A percentile compares a stretch with the other conserved stretches of the same genome.
Conservation (phyloP, 1,140 invertebrate genomes). For the Aphelenchoides fujianensis region DNA sequence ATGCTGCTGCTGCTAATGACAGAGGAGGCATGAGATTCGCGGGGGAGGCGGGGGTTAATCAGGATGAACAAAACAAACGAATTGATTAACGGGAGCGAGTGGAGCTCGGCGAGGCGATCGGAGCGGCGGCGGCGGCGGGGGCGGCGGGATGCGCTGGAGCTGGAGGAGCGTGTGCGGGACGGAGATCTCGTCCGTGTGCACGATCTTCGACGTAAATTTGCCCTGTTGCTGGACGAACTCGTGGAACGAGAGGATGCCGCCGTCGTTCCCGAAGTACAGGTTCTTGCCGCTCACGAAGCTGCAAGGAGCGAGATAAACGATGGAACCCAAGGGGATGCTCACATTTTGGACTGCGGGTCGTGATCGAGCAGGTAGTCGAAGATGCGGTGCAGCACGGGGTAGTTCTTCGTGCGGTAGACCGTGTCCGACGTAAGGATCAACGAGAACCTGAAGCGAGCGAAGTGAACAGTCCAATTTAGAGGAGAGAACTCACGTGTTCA, state of each 20-base stretch:
- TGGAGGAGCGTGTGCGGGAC: constrained; percentile 7
- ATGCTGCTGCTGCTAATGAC: too few species aligned
- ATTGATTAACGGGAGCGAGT: too few species aligned
- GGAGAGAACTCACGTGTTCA: constrained; percentile 3
- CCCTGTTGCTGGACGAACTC: background rate
- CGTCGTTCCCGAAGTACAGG: constrained; percentile 18
- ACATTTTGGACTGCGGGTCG: background rate
- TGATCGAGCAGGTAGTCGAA: constrained; percentile 13
- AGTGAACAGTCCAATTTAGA: too few species aligned
- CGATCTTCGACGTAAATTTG: background rate
- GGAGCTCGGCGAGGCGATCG: too few species aligned
- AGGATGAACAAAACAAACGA: too few species aligned
- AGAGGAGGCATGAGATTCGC: too few species aligned
- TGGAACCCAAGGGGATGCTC: background rate
- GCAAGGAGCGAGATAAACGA: background rate
- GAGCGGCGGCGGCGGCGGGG: too few species aligned
- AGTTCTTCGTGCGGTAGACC: constrained; percentile 18
- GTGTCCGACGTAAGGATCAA: constrained; percentile 20
- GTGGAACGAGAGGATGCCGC: constrained; percentile 5
- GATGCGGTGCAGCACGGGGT: background rate
- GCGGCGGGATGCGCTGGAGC: background rate
- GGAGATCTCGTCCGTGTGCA: background rate
- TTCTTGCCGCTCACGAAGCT: constrained; percentile 11
- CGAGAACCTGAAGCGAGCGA: background rate
- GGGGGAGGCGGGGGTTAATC: too few species aligned